Percentiles rank a stretch among this genome's conserved stretches.
phyloP scores from a whole-genome alignment of 2,797 vertebrate species.

The Thaleichthys pacificus region DNA sequence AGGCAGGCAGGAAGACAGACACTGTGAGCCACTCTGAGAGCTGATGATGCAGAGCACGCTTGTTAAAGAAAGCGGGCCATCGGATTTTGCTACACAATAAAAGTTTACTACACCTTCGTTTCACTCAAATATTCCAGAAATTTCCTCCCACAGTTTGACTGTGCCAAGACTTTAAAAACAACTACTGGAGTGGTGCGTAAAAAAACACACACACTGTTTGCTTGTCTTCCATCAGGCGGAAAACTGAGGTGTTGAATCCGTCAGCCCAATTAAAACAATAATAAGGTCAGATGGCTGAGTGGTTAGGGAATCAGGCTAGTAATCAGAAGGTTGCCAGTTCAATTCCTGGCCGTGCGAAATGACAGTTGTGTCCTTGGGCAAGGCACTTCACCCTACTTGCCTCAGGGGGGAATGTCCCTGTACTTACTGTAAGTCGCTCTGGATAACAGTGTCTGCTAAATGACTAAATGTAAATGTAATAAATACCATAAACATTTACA shows the following conservation, averaged over 20 bases:
- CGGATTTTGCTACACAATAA: slow-evolving; percentile 42
- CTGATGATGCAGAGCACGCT: slow-evolving; percentile 15
- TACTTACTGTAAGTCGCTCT: too few species aligned
- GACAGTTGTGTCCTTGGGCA: too few species aligned
- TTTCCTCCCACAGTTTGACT: slow-evolving; percentile 36
- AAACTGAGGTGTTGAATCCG: slow-evolving; percentile 34
- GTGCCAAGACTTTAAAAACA: slow-evolving; percentile 29
- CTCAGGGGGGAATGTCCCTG: too few species aligned
- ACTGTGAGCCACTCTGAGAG: slow-evolving; percentile 12
- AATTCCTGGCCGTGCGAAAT: too few species aligned
- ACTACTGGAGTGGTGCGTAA: slow-evolving; percentile 21
- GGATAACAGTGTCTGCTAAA: too few species aligned
- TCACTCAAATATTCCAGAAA: slow-evolving; percentile 37
- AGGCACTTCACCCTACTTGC: too few species aligned
- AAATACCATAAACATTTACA: too few species aligned
- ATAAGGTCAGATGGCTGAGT: slow-evolving; percentile 74
- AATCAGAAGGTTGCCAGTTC: too few species aligned
- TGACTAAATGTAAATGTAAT: too few species aligned
- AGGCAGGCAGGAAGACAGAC: too few species aligned
- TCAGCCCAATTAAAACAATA: too few species aligned
- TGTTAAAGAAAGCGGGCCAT: slow-evolving; percentile 30
- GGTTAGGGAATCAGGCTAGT: too few species aligned
- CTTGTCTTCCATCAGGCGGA: slow-evolving; percentile 33
- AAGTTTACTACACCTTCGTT: slow-evolving; percentile 42
- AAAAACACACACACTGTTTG: slow-evolving; percentile 11